Percentiles rank a stretch among this genome's conserved stretches.
phyloP scores from a whole-genome alignment of 2,113 vertebrate genomes.

The Abramis brama region DNA sequence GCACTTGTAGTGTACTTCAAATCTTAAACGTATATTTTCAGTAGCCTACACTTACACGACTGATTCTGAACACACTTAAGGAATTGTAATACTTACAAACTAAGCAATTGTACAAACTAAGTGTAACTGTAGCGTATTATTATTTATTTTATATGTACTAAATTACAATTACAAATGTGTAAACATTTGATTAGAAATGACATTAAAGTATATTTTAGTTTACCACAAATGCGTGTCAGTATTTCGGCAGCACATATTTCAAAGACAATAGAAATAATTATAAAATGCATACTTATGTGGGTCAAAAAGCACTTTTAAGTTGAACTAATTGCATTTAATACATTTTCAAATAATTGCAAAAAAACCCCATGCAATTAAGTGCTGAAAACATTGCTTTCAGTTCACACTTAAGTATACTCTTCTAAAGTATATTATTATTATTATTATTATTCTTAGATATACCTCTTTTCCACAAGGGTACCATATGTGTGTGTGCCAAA shows the following conservation, averaged over 20 bases:
- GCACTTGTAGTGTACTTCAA: not conserved
- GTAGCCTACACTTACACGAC: too few species aligned
- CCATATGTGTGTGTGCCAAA: constrained; percentile 29
- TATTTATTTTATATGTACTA: not conserved
- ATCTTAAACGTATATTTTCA: not conserved
- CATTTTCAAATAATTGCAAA: not conserved
- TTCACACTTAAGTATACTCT: not conserved
- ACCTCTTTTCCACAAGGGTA: not conserved
- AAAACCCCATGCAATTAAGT: not conserved
- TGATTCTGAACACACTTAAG: too few species aligned
- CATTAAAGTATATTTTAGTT: too few species aligned
- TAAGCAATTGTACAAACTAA: too few species aligned
- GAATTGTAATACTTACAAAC: too few species aligned
- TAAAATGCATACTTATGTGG: not conserved
- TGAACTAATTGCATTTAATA: not conserved
- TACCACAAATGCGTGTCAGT: not conserved
- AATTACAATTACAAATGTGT: not conserved
- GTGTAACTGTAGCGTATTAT: not conserved
- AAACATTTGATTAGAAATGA: not conserved
- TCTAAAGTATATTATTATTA: not conserved
- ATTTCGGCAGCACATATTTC: not conserved
- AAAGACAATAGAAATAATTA: not conserved
- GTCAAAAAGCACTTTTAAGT: not conserved
- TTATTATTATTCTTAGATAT: not conserved
- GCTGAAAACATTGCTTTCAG: not conserved